phyloP scores from a whole-genome alignment of 2,888 invertebrate genomes.

The Drosophila anomelani region DNA sequence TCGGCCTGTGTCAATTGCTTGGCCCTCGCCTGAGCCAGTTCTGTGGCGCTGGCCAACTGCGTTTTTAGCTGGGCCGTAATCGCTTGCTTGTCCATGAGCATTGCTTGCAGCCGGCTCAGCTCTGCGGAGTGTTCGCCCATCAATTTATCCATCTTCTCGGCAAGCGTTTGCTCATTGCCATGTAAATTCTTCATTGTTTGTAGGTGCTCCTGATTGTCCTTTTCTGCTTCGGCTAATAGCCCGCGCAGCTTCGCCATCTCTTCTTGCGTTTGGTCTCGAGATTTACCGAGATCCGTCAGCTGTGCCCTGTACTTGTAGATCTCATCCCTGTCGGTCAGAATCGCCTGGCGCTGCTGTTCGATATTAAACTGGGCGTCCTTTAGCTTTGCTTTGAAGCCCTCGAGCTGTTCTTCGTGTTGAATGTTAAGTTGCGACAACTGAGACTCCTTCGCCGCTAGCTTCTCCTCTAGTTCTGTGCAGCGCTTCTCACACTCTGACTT shows the following conservation, averaged over 20 bases:
- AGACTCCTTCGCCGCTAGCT: background rate
- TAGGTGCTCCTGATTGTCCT: background rate
- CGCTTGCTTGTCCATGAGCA: constrained; percentile 27
- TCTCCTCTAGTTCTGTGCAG: background rate
- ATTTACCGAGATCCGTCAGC: background rate
- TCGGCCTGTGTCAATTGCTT: background rate
- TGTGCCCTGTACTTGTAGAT: constrained; percentile 3
- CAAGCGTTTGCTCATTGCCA: background rate
- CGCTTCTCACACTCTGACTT: background rate
- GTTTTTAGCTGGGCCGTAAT: background rate
- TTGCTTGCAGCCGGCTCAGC: constrained; percentile 19
- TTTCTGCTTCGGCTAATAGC: background rate
- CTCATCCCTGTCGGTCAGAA: background rate
- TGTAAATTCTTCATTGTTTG: background rate
- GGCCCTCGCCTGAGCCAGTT: constrained; percentile 2
- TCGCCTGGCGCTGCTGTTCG: constrained; percentile 5
- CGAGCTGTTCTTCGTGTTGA: background rate
- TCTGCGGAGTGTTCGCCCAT: constrained; percentile 12
- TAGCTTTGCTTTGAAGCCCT: background rate
- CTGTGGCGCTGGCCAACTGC: constrained; percentile 7
- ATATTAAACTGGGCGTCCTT: constrained; percentile 6
- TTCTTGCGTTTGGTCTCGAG: background rate
- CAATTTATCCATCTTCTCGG: background rate
- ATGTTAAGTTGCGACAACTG: background rate
- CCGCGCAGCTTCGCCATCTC: background rate